A percentile compares a stretch with the other conserved stretches of the same genome.
Conservation (phyloP, 1,140 invertebrate species). For the Mactra quadrangularis region DNA sequence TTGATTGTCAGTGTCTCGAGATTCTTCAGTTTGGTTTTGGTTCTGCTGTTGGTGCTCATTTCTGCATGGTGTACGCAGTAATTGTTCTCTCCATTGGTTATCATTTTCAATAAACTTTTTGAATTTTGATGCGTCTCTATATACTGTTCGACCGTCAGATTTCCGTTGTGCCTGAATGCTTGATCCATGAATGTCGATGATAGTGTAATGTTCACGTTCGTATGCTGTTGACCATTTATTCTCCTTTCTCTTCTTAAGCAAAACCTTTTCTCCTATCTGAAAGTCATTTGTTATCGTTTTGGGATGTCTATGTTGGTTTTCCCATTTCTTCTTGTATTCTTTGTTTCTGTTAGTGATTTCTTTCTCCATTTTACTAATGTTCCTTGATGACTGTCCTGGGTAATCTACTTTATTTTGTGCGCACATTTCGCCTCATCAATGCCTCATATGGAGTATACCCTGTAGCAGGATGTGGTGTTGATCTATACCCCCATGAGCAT, state of each 20-base stretch:
- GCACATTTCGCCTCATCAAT: conserved; percentile 4
- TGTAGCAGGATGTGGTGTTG: conserved; percentile 29
- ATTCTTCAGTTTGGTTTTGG: neutral
- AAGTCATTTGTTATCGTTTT: no score
- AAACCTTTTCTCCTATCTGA: conserved; percentile 15
- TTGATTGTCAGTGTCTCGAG: no score
- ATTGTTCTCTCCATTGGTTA: no score
- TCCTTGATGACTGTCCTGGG: neutral
- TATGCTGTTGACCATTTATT: neutral
- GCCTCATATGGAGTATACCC: conserved; percentile 27
- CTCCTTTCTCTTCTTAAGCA: neutral
- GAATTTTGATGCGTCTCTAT: neutral
- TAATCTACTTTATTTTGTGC: neutral
- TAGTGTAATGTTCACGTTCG: no score
- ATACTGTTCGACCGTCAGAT: neutral
- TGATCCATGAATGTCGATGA: no score
- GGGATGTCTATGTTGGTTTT: conserved; percentile 4
- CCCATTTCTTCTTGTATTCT: conserved; percentile 33
- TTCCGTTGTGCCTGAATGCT: neutral
- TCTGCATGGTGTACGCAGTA: neutral
- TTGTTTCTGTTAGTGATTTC: conserved; percentile 23
- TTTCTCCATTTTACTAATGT: neutral
- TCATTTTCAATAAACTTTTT: neutral
- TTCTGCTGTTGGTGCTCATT: neutral
- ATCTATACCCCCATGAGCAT: conserved; percentile 28